Evolutionary conservation across 2,113 vertebrate species (phyloP), one percentile per base, ranked within the genome.

Genomic region (Paedocypris sp.): DNA sequence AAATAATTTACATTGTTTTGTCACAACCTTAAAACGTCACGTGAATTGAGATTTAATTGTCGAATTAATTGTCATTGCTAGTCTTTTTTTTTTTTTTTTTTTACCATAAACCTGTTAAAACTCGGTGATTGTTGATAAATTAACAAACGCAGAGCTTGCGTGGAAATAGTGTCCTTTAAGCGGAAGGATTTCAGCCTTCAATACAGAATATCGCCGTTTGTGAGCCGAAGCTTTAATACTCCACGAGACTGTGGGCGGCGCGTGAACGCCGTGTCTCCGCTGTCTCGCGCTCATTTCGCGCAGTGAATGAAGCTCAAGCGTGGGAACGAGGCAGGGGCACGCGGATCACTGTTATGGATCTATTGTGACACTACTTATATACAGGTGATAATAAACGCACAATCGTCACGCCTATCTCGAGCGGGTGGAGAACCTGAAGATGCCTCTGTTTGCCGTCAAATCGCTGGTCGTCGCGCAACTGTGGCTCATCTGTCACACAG

Each of bases 401-500:
- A 18, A 7, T 6, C n/a, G 67, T 66, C 22, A 22, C 12, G 6
- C 11, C 20, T 13, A 22, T 3, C 41, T 31, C 32, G 4, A 42
- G 5, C 42, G 4, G 12, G 10, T n/a, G 20, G 25, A 29, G 35
- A 31, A 22, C n/a, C 28, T 10, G 29, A n/a, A 51, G 74, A 81
- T 84, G 83, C 65, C 75, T 48, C 39, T 52, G 39, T 20, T 63
- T 28, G 15, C 33, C 18, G 39, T 4, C 39, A 45, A 68, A 58
- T 69, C 48, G 46, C 4, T 75, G 13, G 10, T 73, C 29, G 36
- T 76, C 62, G 72, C 35, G 16, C 78, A 66, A 62, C 72, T 82
- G 68, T 74, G 80, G 20, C 61, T 82, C 33, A 36, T 84, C 63
- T 68, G 70, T 53, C 71, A 71, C 1, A 73, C 68, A 69, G 83